phyloP scores from a whole-genome alignment of 2,113 vertebrate genomes.

The Lota lota region DNA sequence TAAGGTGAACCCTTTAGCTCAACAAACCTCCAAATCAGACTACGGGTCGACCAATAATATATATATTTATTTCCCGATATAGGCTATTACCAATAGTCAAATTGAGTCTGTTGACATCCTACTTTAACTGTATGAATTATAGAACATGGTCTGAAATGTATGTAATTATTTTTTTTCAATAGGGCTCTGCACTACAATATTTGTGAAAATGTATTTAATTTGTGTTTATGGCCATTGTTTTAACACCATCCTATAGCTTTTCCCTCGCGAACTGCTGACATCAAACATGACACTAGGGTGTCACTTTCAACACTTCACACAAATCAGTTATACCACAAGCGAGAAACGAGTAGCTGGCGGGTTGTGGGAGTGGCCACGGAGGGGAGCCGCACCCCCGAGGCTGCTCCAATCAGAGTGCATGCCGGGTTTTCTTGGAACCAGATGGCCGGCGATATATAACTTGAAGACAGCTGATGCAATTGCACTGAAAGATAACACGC shows the following conservation, averaged over 20 bases:
- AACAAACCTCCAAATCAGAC: constrained; percentile 55
- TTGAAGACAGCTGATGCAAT: constrained; percentile 71
- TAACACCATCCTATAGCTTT: too few relatives aligned
- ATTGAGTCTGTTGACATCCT: too few relatives aligned
- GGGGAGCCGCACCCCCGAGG: constrained; percentile 70
- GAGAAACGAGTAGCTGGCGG: constrained; percentile 26
- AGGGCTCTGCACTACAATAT: too few relatives aligned
- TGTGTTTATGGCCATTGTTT: too few relatives aligned
- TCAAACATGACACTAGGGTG: too few relatives aligned
- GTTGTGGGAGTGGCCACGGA: constrained; percentile 39
- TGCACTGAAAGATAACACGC: constrained; percentile 38
- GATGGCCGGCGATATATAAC: constrained; percentile 47
- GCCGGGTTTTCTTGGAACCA: constrained; percentile 58
- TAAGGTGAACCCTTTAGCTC: neutral
- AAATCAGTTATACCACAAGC: neutral
- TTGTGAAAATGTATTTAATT: too few relatives aligned
- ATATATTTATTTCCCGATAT: neutral
- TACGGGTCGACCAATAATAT: neutral
- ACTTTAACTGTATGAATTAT: too few relatives aligned
- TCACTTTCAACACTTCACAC: neutral
- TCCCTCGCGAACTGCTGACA: too few relatives aligned
- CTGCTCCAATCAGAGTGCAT: constrained; percentile 64
- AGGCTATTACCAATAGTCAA: neutral
- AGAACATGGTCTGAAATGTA: too few relatives aligned
- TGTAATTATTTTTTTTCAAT: too few relatives aligned